These are phyloP conservation scores for Endomychus coccineus DNA, from an alignment of 2,888 invertebrate species.

Conservation along the genomic window DNA sequence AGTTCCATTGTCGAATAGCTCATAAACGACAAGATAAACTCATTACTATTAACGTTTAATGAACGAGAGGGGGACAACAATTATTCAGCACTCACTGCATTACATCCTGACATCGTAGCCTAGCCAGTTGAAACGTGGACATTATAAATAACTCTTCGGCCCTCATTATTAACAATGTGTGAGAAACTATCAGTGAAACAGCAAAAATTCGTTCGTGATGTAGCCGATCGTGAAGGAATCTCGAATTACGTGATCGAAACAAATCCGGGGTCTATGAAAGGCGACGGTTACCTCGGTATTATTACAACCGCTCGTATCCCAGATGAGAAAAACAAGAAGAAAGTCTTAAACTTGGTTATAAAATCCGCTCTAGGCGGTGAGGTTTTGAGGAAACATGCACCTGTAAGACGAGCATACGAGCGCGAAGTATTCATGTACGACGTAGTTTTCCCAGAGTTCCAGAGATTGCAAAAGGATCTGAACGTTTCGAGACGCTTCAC, in stretches of 20 bases:
- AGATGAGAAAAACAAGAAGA: conserved; percentile 5
- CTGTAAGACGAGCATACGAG: conserved; percentile 16
- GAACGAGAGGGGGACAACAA: too few species aligned
- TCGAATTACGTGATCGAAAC: conserved; percentile 4
- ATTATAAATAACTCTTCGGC: too few species aligned
- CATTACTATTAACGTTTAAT: too few species aligned
- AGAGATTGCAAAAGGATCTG: conserved; percentile 13
- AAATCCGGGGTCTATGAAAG: conserved; percentile 11
- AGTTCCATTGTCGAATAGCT: too few species aligned
- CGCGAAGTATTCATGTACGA: conserved; percentile 19
- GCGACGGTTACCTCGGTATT: conserved; percentile 14
- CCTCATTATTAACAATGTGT: too few species aligned
- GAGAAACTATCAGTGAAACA: conserved; percentile 9
- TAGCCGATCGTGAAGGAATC: conserved; percentile 8
- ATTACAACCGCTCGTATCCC: conserved; percentile 8
- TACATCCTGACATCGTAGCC: too few species aligned
- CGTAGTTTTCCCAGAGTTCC: conserved; percentile 15
- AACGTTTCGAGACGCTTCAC: conserved; percentile 13
- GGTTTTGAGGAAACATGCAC: conserved; percentile 14
- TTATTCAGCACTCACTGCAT: too few species aligned
- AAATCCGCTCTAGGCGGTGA: conserved; percentile 13
- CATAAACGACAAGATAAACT: too few species aligned
- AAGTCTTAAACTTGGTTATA: conserved; percentile 8
- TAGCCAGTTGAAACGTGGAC: too few species aligned
- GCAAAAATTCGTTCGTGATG: conserved; percentile 5